phyloP scores from a whole-genome alignment of 2,113 vertebrate species.

The Peromyscus maniculatus region DNA sequence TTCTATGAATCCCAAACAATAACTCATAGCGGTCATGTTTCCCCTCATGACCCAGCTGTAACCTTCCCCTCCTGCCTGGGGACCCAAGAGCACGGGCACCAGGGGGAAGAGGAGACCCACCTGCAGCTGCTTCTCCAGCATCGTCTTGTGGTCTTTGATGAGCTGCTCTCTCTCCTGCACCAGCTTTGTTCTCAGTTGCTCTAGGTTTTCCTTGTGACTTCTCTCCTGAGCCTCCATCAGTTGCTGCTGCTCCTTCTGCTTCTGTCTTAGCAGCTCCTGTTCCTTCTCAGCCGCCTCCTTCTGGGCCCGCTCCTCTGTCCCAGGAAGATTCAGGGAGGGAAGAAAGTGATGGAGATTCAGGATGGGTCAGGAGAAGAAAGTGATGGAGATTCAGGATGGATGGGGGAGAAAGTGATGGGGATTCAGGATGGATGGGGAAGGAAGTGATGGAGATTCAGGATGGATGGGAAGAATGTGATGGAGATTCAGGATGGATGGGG shows the following conservation, averaged over 20 bases:
- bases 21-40: neutral
- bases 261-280: conserved; percentile 26
- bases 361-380: too few species aligned
- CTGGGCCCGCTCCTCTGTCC: conserved; percentile 13
- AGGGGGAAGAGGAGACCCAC: neutral
- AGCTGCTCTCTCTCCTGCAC: neutral
- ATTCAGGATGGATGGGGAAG: too few species aligned
- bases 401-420: too few species aligned
- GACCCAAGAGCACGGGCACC: neutral
- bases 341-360: neutral
- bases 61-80: neutral
- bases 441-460: too few species aligned
- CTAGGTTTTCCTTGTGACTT: conserved; percentile 10
- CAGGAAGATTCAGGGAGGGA: neutral
- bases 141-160: neutral
- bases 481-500: too few species aligned
- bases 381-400: too few species aligned
- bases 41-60: neutral
- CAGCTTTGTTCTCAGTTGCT: conserved; percentile 33
- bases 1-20: neutral
- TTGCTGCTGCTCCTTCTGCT: neutral
- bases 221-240: neutral
- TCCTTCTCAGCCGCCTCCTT: conserved; percentile 47
- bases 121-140: conserved; percentile 16
- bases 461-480: too few species aligned